These are phyloP conservation scores for Nannoperca australis DNA, from an alignment of 2,797 vertebrate genomes.

Conservation along the genomic window DNA sequence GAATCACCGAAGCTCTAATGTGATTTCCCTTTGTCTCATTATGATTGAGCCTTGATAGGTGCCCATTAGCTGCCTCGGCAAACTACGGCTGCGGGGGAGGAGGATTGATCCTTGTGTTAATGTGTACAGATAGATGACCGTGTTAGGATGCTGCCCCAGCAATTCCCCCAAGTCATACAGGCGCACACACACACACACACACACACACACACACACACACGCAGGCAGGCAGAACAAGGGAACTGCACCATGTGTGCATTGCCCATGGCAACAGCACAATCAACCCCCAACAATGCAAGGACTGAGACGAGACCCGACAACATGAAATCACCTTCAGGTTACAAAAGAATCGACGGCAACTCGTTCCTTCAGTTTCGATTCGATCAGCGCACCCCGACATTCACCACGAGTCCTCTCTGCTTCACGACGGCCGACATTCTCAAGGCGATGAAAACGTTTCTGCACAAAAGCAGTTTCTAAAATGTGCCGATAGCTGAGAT, in stretches of 20 bases:
- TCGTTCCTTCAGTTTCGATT: slow-evolving; percentile 32
- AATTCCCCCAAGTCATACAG: slow-evolving; percentile 39
- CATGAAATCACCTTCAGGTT: slow-evolving; percentile 24
- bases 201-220: slow-evolving; percentile 23
- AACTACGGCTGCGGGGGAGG: slow-evolving; percentile 79
- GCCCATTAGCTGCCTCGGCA: slow-evolving; percentile 76
- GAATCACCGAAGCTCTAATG: slow-evolving; percentile 76
- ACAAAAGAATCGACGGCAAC: slow-evolving; percentile 17
- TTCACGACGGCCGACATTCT: neutral
- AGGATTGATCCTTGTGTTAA: slow-evolving; percentile 79
- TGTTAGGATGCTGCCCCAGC: slow-evolving; percentile 58
- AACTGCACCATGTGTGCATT: slow-evolving; percentile 43
- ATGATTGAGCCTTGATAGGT: slow-evolving; percentile 82
- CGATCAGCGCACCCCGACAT: neutral
- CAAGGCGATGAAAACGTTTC: slow-evolving; percentile 17
- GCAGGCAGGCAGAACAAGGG: slow-evolving; percentile 32
- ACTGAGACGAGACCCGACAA: slow-evolving; percentile 37
- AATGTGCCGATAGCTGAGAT: neutral
- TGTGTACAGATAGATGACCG: slow-evolving; percentile 78
- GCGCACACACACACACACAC: slow-evolving; percentile 26
- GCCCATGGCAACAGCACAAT: slow-evolving; percentile 74
- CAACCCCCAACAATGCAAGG: slow-evolving; percentile 57
- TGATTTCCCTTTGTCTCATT: slow-evolving; percentile 81
- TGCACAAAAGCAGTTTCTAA: slow-evolving; percentile 31
- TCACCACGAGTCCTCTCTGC: neutral